Evolutionary conservation across 2,888 invertebrate species (phyloP).

Genomic region (Gymnocheta viridis): DNA sequence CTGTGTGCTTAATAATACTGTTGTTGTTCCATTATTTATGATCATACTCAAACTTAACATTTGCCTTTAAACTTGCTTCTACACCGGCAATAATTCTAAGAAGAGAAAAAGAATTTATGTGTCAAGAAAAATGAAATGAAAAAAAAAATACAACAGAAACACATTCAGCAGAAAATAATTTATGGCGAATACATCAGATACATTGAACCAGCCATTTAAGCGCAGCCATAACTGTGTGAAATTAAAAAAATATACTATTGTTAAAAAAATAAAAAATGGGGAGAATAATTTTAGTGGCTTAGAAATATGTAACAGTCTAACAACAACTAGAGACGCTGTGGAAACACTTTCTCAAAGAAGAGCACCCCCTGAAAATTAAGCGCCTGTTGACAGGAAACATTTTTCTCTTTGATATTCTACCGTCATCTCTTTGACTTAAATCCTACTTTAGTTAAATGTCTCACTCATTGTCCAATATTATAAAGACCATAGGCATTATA

Average conservation of each 20-base stretch:
- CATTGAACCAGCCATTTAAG: background rate
- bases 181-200: constrained; percentile 27
- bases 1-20: constrained; percentile 2
- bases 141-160: constrained; percentile 5
- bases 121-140: background rate
- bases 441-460: too few species aligned
- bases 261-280: too few species aligned
- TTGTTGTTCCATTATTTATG: constrained; percentile 34
- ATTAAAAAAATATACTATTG: background rate
- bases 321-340: too few species aligned
- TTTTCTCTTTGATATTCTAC: too few species aligned
- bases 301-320: too few species aligned
- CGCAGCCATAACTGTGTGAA: background rate
- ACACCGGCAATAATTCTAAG: constrained; percentile 13
- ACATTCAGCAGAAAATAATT: constrained; percentile 49
- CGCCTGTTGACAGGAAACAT: too few species aligned
- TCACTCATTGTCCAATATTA: too few species aligned
- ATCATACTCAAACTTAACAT: background rate
- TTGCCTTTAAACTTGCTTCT: constrained; percentile 7
- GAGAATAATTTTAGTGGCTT: too few species aligned
- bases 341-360: too few species aligned
- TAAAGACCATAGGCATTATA: too few species aligned
- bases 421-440: too few species aligned
- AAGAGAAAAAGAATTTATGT: background rate
- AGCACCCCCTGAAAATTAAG: too few species aligned